Conservation (phyloP, 2,888 invertebrate genomes). For the Clunio marinus region DNA sequence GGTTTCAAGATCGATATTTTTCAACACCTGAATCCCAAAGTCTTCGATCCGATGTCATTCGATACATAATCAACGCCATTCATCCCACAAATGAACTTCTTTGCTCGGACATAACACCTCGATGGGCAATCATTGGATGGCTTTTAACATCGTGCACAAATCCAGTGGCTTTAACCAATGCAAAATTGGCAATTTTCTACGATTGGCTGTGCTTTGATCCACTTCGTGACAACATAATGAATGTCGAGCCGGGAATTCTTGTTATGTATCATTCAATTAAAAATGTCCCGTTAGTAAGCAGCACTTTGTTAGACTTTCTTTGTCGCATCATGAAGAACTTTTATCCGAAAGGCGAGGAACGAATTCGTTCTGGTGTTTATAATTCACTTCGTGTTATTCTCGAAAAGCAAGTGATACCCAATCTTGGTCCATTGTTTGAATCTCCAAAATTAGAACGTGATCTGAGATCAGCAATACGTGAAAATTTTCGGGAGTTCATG, state of each 20-base stretch:
- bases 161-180: slow-evolving; percentile 62
- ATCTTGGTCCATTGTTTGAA: slow-evolving; percentile 58
- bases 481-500: slow-evolving; percentile 86
- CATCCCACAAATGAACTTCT: slow-evolving; percentile 66
- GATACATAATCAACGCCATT: slow-evolving; percentile 64
- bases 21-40: slow-evolving; percentile 64
- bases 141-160: slow-evolving; percentile 63
- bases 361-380: slow-evolving; percentile 51
- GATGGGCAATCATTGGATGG: slow-evolving; percentile 70
- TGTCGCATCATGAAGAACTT: slow-evolving; percentile 58
- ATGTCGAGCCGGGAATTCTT: slow-evolving; percentile 64
- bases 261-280: slow-evolving; percentile 67
- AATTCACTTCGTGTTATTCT: slow-evolving; percentile 51
- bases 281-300: slow-evolving; percentile 62
- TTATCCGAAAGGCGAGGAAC: slow-evolving; percentile 49
- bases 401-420: slow-evolving; percentile 75
- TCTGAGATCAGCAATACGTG: slow-evolving; percentile 70
- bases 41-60: slow-evolving; percentile 63
- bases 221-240: slow-evolving; percentile 65
- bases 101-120: slow-evolving; percentile 64
- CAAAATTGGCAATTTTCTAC: slow-evolving; percentile 63
- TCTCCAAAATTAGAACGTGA: slow-evolving; percentile 62
- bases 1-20: slow-evolving; percentile 66
- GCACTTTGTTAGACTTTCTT: slow-evolving; percentile 63
- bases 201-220: slow-evolving; percentile 70